Evolutionary conservation across 1,140 invertebrate genomes (phyloP).

Genomic region (Euborellia annulipes): DNA sequence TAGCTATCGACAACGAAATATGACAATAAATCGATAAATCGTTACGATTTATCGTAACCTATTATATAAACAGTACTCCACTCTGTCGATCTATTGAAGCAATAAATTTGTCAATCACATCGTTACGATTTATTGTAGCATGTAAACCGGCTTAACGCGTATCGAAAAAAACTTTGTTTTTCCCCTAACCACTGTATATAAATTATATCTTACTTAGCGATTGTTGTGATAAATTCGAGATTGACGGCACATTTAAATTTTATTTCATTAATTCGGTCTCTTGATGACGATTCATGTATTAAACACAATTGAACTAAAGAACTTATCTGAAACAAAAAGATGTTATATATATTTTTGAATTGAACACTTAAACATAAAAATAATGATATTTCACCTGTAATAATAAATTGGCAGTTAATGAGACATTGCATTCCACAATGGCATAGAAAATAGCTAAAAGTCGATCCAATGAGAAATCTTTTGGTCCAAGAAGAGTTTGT

Average conservation of each 20-base stretch:
- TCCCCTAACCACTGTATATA: too few species aligned
- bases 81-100: too few species aligned
- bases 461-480: slow-evolving; percentile 64
- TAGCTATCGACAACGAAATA: too few species aligned
- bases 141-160: too few species aligned
- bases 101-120: too few species aligned
- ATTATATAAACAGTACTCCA: too few species aligned
- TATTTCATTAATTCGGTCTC: slow-evolving; percentile 44
- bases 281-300: slow-evolving; percentile 38
- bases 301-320: slow-evolving; percentile 56
- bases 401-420: slow-evolving; percentile 65
- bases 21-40: too few species aligned
- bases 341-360: too few species aligned
- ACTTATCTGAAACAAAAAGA: slow-evolving; percentile 24
- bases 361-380: slow-evolving; percentile 11
- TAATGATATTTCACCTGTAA: slow-evolving; percentile 39
- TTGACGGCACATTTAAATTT: slow-evolving; percentile 59
- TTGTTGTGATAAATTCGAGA: slow-evolving; percentile 47
- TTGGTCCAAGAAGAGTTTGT: slow-evolving; percentile 43
- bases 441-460: slow-evolving; percentile 83
- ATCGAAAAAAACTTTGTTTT: too few species aligned
- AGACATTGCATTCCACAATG: slow-evolving; percentile 68
- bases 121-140: too few species aligned
- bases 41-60: too few species aligned
- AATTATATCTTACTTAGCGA: slow-evolving; percentile 46